These are phyloP conservation scores for Oryzias woworae DNA, from an alignment of 2,113 vertebrate species.

Conservation along the genomic window DNA sequence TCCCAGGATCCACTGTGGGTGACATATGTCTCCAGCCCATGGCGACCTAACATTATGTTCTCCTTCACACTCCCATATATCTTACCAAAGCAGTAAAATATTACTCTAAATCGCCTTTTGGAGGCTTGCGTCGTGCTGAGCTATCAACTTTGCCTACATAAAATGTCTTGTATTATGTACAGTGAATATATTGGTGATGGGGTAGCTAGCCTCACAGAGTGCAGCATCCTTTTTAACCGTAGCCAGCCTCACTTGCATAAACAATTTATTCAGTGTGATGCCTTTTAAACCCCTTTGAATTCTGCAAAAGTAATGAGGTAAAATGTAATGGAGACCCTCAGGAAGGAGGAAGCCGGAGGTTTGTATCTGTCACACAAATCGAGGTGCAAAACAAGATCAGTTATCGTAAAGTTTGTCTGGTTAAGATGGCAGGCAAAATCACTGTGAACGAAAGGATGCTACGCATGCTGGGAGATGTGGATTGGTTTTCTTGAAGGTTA, in stretches of 20 bases:
- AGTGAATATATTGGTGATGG: slow-evolving; percentile 4
- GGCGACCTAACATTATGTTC: slow-evolving; percentile 59
- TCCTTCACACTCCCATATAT: slow-evolving; percentile 45
- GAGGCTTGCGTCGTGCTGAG: slow-evolving; percentile 6
- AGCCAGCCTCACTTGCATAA: slow-evolving; percentile 2
- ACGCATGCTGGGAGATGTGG: slow-evolving; percentile 53
- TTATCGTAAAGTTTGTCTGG: slow-evolving; percentile 54
- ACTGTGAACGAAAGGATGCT: slow-evolving; percentile 44
- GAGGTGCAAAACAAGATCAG: slow-evolving; percentile 53
- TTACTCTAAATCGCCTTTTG: slow-evolving; percentile 12
- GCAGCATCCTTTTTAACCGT: slow-evolving; percentile 2
- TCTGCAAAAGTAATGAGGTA: slow-evolving; percentile 20
- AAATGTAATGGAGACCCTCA: slow-evolving; percentile 24
- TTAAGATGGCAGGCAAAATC: slow-evolving; percentile 55
- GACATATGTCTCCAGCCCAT: slow-evolving; percentile 61
- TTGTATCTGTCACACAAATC: slow-evolving; percentile 31
- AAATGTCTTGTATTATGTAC: slow-evolving; percentile 4
- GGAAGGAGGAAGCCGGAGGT: slow-evolving; percentile 27
- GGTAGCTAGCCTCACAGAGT: slow-evolving; percentile 13
- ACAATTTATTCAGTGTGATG: slow-evolving; percentile 18
- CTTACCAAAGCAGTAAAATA: slow-evolving; percentile 40
- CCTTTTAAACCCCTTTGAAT: slow-evolving; percentile 32
- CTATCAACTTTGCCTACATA: slow-evolving; percentile 6
- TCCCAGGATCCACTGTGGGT: slow-evolving; percentile 61
- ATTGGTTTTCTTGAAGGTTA: slow-evolving; percentile 57